These are phyloP conservation scores for Drosophila peninsularis DNA, from an alignment of 2,888 invertebrate genomes.

Conservation along the genomic window DNA sequence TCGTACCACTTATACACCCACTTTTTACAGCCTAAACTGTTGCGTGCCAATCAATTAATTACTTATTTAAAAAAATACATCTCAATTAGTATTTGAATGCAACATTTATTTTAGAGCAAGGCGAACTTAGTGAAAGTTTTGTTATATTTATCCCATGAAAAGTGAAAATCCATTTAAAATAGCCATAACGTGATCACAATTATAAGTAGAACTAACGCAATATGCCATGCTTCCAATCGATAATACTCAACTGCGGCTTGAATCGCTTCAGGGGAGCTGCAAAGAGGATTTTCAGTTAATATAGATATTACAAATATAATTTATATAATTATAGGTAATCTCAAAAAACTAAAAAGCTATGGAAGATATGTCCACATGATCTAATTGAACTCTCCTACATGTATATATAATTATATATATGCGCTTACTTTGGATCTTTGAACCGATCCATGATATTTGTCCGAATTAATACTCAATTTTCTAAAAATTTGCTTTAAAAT, in stretches of 20 bases:
- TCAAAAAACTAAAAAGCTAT: neutral
- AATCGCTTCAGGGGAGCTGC: constrained; percentile 87
- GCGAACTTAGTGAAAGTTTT: constrained; percentile 65
- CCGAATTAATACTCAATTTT: neutral
- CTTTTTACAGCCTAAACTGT: constrained; percentile 46
- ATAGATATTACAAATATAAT: neutral
- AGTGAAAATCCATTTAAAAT: constrained; percentile 44
- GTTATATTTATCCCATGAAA: constrained; percentile 35
- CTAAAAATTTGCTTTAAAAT: too few relatives aligned
- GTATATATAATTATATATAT: neutral
- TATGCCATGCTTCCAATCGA: constrained; percentile 87
- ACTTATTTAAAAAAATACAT: constrained; percentile 7
- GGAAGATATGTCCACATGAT: neutral
- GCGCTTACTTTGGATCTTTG: constrained; percentile 5
- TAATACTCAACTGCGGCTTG: constrained; percentile 86
- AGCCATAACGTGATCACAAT: constrained; percentile 66
- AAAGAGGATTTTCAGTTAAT: constrained; percentile 67
- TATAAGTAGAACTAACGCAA: constrained; percentile 33
- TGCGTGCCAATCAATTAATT: constrained; percentile 37
- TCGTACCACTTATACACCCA: constrained; percentile 55
- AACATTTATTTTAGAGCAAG: constrained; percentile 55
- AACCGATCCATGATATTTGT: neutral
- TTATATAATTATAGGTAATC: neutral
- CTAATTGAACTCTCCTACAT: neutral
- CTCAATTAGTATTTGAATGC: constrained; percentile 65